Percentiles rank a stretch among this genome's conserved stretches.
phyloP scores from a whole-genome alignment of 2,888 invertebrate genomes.

The Trilocha varians region DNA sequence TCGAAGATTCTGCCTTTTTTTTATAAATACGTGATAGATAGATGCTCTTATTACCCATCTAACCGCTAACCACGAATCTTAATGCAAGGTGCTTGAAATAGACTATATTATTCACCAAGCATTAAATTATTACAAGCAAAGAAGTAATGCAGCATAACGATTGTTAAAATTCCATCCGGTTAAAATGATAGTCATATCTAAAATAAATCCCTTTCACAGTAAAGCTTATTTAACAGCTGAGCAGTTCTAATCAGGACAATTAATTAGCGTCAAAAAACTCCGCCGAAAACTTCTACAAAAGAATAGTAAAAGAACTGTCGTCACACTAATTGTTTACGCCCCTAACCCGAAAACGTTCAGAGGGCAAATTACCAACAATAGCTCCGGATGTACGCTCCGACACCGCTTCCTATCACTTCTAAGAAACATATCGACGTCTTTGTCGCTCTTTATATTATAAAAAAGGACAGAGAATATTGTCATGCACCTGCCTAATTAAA shows the following conservation, averaged over 20 bases:
- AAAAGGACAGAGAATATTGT: conserved; percentile 12
- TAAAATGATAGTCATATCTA: no score
- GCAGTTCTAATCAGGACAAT: background rate
- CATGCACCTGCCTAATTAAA: conserved; percentile 57
- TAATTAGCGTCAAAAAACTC: background rate
- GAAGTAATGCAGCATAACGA: no score
- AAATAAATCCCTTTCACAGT: no score
- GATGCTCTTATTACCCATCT: no score
- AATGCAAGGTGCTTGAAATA: no score
- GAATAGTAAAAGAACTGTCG: conserved; percentile 9
- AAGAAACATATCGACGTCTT: conserved; percentile 19
- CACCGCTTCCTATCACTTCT: conserved; percentile 43
- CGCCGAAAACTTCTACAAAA: background rate
- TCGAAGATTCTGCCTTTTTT: no score
- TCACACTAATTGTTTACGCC: conserved; percentile 41
- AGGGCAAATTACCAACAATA: conserved; percentile 38
- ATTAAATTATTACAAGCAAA: no score
- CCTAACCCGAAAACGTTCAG: conserved; percentile 36
- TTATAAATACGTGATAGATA: no score
- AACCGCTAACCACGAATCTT: no score
- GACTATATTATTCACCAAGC: no score
- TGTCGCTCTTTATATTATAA: conserved; percentile 21
- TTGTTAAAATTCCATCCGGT: no score
- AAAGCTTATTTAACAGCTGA: no score
- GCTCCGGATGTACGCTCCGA: conserved; percentile 52